Percentiles rank a stretch among this genome's conserved stretches.
phyloP scores from a whole-genome alignment of 2,113 vertebrate species.

The Hepsetus odoe region DNA sequence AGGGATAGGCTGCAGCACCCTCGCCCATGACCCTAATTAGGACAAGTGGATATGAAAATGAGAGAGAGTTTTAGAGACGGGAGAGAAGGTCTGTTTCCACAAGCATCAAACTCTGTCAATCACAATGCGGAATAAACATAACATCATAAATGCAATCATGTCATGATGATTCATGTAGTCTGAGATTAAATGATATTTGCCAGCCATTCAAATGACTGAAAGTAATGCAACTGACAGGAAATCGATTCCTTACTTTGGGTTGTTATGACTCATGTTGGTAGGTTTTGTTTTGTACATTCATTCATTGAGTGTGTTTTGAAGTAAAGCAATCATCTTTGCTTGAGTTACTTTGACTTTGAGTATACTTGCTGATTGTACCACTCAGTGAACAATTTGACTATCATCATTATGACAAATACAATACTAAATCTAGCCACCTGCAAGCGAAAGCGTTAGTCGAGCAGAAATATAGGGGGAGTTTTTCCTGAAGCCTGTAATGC shows the following conservation, averaged over 20 bases:
- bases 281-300: slow-evolving; percentile 3
- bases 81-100: background rate
- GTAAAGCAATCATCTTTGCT: background rate
- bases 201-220: slow-evolving; percentile 15
- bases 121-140: slow-evolving; percentile 7
- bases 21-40: no score
- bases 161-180: slow-evolving; percentile 27
- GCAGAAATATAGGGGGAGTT: background rate
- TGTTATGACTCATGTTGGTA: slow-evolving; percentile 19
- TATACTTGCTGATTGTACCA: background rate
- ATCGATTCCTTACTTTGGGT: background rate
- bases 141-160: slow-evolving; percentile 15
- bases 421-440: background rate
- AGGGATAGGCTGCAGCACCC: no score
- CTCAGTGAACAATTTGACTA: no score
- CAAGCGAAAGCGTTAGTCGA: background rate
- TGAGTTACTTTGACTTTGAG: background rate
- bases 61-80: no score
- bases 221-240: background rate
- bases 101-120: background rate
- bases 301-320: slow-evolving; percentile 9
- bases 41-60: no score
- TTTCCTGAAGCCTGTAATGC: no score
- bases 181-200: slow-evolving; percentile 20
- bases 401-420: background rate